Conservation (phyloP, 2,797 vertebrate species). For the Sebastes paucispinis region DNA sequence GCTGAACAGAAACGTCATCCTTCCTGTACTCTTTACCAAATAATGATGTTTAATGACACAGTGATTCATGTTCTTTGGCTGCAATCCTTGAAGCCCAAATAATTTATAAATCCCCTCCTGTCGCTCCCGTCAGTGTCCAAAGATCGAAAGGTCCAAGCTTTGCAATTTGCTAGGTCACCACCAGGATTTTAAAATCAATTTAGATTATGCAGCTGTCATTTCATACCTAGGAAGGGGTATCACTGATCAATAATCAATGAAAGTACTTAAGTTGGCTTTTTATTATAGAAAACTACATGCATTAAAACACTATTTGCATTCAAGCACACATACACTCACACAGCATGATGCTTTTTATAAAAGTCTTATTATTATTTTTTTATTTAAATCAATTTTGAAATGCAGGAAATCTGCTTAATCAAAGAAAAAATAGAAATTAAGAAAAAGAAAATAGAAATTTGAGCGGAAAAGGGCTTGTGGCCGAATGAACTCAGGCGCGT, state of each 20-base stretch:
- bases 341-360: background rate
- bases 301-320: background rate
- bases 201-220: background rate
- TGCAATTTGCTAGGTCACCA: background rate
- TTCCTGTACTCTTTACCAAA: background rate
- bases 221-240: background rate
- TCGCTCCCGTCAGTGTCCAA: background rate
- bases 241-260: background rate
- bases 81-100: background rate
- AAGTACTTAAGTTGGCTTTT: background rate
- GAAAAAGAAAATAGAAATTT: background rate
- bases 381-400: background rate
- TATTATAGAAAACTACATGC: background rate
- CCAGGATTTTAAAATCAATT: background rate
- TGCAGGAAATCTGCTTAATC: background rate
- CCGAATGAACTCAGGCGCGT: background rate
- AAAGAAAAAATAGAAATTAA: background rate
- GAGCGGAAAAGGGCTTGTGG: background rate
- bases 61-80: background rate
- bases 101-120: background rate
- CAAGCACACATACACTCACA: background rate
- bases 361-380: background rate
- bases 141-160: background rate
- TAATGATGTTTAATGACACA: background rate
- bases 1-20: background rate